Evolutionary conservation across 1,140 invertebrate genomes (phyloP), one percentile per base, ranked within the genome.

Genomic region (Cherax destructor): DNA sequence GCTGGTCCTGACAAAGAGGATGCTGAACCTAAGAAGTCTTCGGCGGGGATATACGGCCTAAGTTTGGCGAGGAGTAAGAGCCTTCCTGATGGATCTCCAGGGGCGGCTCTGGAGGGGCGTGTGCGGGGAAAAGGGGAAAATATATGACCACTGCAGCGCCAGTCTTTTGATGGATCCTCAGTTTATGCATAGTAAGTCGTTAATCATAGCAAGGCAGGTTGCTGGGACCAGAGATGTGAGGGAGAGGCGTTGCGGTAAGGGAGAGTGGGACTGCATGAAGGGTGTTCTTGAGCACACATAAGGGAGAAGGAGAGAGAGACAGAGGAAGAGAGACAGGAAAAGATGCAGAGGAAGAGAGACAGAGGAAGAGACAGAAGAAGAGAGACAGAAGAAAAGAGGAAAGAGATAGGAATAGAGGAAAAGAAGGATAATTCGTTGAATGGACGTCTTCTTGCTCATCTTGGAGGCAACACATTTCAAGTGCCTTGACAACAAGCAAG

Each of bases 191-290:
- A 74, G 69, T 21, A 21, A 30, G 69, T 74, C 69, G 69, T 74
- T 74, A 74, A 74, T 74, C 69, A 74, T 30, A 74, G 69, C n/a
- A 74, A n/a, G 69, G 65, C 65, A 74, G 69, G 69, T 30, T n/a
- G 65, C 52, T 56, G 52, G 52, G 13, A 13, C 9, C 52, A 9
- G 52, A 56, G 52, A 56, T 9, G 52, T 56, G 9, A 56, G 52
- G 6, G 1, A 56, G 52, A 56, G 52, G 52, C 1, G 52, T 56
- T 7, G 13, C 2, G 52, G 52, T 9, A 65, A 65, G 61, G 18
- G 61, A 18, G 18, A 21, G 18, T 16, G 5, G 61, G 18, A 5
- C 10, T 18, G 61, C 0, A 16, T 16, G 16, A 16, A 21, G 61
- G 5, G 16, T 5, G 13, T 13, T 65, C 11, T 13, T 13, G 4